Base-by-base conservation (phyloP, 2,888 invertebrate species). In the Caenorhabditis sulstoni region DNA sequence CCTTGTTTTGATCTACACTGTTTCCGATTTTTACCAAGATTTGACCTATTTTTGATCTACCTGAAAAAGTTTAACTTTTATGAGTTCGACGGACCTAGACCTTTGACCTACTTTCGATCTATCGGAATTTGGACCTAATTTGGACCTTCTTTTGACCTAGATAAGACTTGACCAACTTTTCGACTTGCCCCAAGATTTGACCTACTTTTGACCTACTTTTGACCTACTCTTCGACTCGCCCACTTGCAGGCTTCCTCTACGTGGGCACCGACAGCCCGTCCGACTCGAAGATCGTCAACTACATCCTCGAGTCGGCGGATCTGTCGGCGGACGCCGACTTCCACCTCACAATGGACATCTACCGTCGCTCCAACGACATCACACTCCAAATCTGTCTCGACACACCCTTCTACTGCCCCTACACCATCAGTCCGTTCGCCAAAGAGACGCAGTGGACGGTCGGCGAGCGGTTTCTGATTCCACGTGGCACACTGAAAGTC, bases 301-400 rank as follows among this genome's bases (percentile, higher is more conserved):
- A 86, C 73, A 80, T 87, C 16, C 62, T 87, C 22, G 86, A 87
- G 47, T 87, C 87, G 3, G 81, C 86, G 4, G 64, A 74, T 44
- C 75, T 87, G 35, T 62, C 71, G 11, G 67, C 85, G 2, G 74
- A 81, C n/a, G 84, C 80, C 12, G 85, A 87, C 53, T 70, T 86
- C 14, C 61, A 78, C 8, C 61, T 87, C 22, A 47, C 57, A 8
- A 83, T 87, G 65, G 87, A 87, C 58, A 61, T 87, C 22, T 87
- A 87, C 70, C 78, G 86, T 49, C 75, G 86, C 47, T 84, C 86
- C 20, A 87, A 84, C 50, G 87, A 87, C 29, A 87, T 87, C 16
- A 82, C 84, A 3, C 78, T 87, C 16, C 87, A 83, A 73, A 58
- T 87, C 14, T 87, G 87, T 59, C 55, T 87, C 50, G 86, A 87